Evolutionary conservation across 2,888 invertebrate genomes (phyloP).

Genomic region (Himalopsyche anomala): DNA sequence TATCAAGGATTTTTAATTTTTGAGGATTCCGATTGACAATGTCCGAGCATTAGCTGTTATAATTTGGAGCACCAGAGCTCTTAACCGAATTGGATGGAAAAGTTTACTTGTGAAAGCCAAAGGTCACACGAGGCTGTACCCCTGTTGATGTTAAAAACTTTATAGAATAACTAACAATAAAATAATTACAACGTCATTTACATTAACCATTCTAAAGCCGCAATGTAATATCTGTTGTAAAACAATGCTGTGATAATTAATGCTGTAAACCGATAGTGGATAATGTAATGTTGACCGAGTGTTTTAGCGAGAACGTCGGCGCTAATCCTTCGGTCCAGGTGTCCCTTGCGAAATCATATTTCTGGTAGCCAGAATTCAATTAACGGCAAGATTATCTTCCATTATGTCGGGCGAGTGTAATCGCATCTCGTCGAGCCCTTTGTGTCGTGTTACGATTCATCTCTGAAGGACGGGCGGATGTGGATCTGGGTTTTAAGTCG

Average conservation of each 20-base stretch:
- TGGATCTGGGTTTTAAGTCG: not conserved
- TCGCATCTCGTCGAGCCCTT: conserved; percentile 3
- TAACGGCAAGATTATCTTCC: conserved; percentile 36
- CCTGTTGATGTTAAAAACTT: no score
- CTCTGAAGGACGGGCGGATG: not conserved
- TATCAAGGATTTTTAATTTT: no score
- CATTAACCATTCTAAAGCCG: no score
- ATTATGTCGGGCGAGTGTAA: conserved; percentile 23
- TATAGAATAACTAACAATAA: no score
- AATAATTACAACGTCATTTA: no score
- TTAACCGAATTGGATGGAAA: no score
- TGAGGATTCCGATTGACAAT: no score
- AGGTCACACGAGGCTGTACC: no score
- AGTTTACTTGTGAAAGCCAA: no score
- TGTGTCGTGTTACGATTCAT: conserved; percentile 11
- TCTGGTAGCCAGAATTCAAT: conserved; percentile 36
- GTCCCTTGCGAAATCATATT: not conserved
- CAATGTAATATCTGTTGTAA: not conserved
- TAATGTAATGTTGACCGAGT: not conserved
- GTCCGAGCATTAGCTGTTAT: no score
- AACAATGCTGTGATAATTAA: not conserved
- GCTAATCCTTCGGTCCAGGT: conserved; percentile 4
- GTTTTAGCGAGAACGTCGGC: not conserved
- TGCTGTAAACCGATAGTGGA: not conserved
- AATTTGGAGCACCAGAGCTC: no score